phyloP scores from a whole-genome alignment of 2,797 vertebrate species.

The Argya squamiceps region DNA sequence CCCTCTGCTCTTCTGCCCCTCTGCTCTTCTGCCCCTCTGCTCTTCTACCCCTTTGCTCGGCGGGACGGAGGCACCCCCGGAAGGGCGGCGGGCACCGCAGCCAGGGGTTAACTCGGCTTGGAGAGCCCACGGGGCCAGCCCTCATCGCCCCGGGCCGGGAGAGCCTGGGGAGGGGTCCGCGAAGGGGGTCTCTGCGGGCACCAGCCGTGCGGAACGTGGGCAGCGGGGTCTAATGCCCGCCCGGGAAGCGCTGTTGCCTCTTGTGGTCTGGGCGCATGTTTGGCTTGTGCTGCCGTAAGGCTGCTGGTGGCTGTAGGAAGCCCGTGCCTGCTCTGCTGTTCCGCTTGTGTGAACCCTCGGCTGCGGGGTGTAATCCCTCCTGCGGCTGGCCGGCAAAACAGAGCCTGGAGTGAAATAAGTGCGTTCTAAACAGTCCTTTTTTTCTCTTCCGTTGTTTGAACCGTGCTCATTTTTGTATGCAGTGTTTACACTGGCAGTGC shows the following conservation, averaged over 20 bases:
- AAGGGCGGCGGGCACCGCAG: background rate
- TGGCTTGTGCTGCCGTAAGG: fast-evolving
- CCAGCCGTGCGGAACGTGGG: background rate
- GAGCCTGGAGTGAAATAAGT: background rate
- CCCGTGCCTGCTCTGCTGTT: background rate
- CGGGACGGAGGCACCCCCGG: too few relatives aligned
- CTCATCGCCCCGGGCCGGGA: fast-evolving
- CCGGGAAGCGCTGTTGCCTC: background rate
- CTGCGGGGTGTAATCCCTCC: fast-evolving
- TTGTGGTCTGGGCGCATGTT: fast-evolving
- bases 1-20: too few relatives aligned
- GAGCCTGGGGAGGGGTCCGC: fast-evolving
- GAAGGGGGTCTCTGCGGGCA: too few relatives aligned
- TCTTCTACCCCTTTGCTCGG: fast-evolving
- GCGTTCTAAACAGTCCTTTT: fast-evolving
- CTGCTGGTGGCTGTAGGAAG: background rate
- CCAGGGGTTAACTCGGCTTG: fast-evolving
- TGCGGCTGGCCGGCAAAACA: background rate
- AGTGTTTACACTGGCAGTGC: background rate
- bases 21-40: too few relatives aligned
- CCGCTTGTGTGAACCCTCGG: background rate
- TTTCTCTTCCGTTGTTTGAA: background rate
- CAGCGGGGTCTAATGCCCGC: fast-evolving
- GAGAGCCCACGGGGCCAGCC: fast-evolving
- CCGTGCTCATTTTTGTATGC: fast-evolving